Base-by-base conservation (phyloP, 2,797 vertebrate species). In the Chromobotia macracanthus region DNA sequence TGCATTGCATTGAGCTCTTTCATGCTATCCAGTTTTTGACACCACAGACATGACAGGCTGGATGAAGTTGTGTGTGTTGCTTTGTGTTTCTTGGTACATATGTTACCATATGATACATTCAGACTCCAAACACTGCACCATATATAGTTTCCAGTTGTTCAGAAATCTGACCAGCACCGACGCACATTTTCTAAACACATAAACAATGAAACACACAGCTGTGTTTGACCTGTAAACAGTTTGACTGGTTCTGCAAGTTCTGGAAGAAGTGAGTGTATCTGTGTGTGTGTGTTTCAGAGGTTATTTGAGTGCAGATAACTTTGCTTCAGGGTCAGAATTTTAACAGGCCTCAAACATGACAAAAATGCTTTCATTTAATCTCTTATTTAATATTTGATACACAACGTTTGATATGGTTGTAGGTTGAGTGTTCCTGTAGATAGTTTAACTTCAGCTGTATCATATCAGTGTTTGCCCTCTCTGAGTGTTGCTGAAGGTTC, bases 221-320 rank as follows among this genome's bases (percentile, higher is more conserved):
- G 35, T 72, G 60, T 72, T 72, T 79, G 69, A 72, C 58, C 48
- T 65, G 50, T 72, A 72, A 72, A 79, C 58, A 72, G 23, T 4
- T 18, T 7, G 3, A 71, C 68, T 64, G 31, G 68, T 65, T 72
- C 68, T 55, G 16, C 77, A 56, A 46, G 68, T 65, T 72, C 48
- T 56, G 69, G 55, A 31, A 75, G 68, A 23, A 60, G 53, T 41
- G 31, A 8, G n/a, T 64, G 75, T 68, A 84, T 86, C 48, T 60
- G 16, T 83, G 72, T 28, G 10, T 35, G 9, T 23, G 5, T 67
- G 13, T 87, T 50, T 69, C 0, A 51, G 21, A 69, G 56, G 56
- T 70, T 78, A 53, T 78, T 71, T 41, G 15, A 70, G 76, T 28
- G 15, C 19, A 25, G n/a, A 55, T 61, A 19, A 48, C 25, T 8